Evolutionary conservation across 2,888 invertebrate genomes (phyloP), one percentile per base, ranked within the genome.

Genomic region (Polydesmus complanatus): DNA sequence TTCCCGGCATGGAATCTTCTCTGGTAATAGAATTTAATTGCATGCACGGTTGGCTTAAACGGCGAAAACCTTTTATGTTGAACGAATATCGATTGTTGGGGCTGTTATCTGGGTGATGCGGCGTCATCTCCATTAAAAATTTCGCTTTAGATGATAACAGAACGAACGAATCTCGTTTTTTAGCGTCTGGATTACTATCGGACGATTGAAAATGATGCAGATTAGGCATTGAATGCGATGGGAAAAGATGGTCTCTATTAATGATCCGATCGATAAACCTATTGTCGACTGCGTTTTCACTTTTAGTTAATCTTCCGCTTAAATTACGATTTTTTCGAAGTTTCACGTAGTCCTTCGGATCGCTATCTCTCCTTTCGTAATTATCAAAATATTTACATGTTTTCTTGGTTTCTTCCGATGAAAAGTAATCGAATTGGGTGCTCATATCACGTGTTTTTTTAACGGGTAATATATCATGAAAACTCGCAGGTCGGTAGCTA

Each of bases 171-270:
- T 27, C 27, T 2, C 21, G 26, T n/a, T 55, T 37, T 18, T 18
- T 55, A 2, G 56, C 18, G 54, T 58, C 58, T 23, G 25, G 14
- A 18, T 25, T 18, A 26, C 27, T 5, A n/a, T 25, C 19, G 18
- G 27, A 22, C 25, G 19, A 26, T 21, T 25, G 18, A 18, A 54
- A 50, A 11, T 58, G 58, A n/a, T 55, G 11, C 3, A 62, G 51
- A 18, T 63, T 62, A 8, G 63, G 63, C 61, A 62, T 62, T 14
- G 63, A 63, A 22, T 54, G 61, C 49, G 47, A 63, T 14, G 63
- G 63, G 22, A 63, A 62, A 1, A 62, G 55, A 49, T 63, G 59
- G 2, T 59, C 62, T 2, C 55, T 56, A 2, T 52, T 56, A 22
- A 63, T 62, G 8, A 60, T 53, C 23, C 53, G 57, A 23, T 61